These are phyloP conservation scores for Styela plicata DNA, from an alignment of 23 tunicate genomes.

Conservation along the genomic window DNA sequence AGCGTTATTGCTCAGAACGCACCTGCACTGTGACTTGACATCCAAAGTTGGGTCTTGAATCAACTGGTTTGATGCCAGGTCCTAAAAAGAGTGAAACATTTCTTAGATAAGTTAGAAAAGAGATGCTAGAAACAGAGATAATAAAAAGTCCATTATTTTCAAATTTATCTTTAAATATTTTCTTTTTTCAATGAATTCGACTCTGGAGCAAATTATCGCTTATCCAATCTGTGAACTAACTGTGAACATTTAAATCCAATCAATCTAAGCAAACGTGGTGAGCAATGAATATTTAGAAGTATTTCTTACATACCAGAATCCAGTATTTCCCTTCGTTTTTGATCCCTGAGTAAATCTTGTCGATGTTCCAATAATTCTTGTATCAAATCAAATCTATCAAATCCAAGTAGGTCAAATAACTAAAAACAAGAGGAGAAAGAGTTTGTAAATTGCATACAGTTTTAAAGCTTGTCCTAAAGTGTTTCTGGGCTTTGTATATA, in stretches of 20 bases:
- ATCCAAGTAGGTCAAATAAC: slow-evolving; percentile 87
- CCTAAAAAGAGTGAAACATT: background rate
- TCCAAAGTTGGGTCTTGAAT: slow-evolving; percentile 50
- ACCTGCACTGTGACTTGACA: slow-evolving; percentile 77
- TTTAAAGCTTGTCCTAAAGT: no score
- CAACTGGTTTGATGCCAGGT: slow-evolving; percentile 2
- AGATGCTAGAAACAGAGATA: no score
- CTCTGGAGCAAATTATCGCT: no score
- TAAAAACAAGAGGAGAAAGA: slow-evolving; percentile 30
- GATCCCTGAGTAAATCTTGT: slow-evolving; percentile 48
- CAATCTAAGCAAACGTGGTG: no score
- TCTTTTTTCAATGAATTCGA: no score
- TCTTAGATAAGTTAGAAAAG: no score
- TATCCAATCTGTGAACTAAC: no score
- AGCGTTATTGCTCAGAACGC: background rate
- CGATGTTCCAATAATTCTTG: slow-evolving; percentile 60
- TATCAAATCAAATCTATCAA: slow-evolving; percentile 77
- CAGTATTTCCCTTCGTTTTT: slow-evolving; percentile 19
- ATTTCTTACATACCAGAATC: slow-evolving; percentile 21
- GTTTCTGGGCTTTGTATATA: no score
- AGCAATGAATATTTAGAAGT: no score
- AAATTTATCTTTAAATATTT: background rate
- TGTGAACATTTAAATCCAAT: no score
- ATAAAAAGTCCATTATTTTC: background rate
- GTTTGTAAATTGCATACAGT: no score